Percentiles rank a stretch among this genome's conserved stretches.
These are phyloP conservation scores for Mormyrus iriodes DNA, from an alignment of 2,113 vertebrate genomes.

Conservation along the genomic window DNA sequence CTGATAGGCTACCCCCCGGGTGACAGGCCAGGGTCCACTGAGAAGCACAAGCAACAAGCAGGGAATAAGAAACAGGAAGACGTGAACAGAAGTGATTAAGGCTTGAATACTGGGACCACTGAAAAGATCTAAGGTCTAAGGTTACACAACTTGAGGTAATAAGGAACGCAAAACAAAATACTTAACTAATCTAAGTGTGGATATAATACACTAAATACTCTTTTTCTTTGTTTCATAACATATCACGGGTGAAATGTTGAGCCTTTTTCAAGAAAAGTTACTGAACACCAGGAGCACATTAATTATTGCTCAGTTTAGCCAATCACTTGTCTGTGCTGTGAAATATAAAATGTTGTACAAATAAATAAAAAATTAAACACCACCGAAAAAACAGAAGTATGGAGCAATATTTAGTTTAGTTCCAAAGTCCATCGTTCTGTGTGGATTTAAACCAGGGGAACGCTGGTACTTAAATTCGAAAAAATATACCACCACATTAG, in stretches of 20 bases:
- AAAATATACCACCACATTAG: not conserved
- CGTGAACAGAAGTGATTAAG: not conserved
- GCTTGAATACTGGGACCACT: not conserved
- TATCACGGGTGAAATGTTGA: not conserved
- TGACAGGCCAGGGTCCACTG: not conserved
- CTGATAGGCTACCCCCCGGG: not conserved
- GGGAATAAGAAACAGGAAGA: conserved; percentile 13
- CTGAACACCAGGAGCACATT: not conserved
- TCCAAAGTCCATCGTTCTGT: conserved; percentile 11
- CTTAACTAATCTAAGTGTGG: not conserved
- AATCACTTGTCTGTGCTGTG: not conserved
- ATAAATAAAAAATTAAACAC: not conserved
- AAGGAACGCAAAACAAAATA: not conserved
- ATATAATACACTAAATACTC: not conserved
- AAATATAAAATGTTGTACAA: not conserved
- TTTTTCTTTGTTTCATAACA: not conserved
- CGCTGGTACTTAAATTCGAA: not conserved
- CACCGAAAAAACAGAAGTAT: conserved; percentile 8
- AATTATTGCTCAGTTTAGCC: conserved; percentile 8
- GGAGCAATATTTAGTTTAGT: conserved; percentile 12
- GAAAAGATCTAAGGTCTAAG: not conserved
- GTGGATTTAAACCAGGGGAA: not conserved
- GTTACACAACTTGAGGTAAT: not conserved
- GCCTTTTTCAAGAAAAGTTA: not conserved
- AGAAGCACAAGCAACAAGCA: not conserved